Evolutionary conservation across 2,797 vertebrate species (phyloP), one percentile per base, ranked within the genome.

Genomic region (Pangasius krempfi): DNA sequence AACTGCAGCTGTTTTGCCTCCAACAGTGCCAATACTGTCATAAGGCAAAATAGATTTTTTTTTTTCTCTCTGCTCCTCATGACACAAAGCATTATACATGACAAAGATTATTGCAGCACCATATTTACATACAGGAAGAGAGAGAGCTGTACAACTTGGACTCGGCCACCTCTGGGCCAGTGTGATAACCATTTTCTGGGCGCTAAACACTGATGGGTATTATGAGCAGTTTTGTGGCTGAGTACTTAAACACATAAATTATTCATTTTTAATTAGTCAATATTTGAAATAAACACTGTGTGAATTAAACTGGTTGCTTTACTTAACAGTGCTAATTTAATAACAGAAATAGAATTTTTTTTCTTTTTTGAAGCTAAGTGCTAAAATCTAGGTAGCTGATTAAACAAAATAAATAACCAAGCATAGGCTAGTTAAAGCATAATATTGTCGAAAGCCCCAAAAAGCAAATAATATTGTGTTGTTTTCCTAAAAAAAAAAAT

Each of bases 1-100:
- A 73, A 82, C 37, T 30, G 44, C 78, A 79, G 78, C 79, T 83
- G 44, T 76, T 86, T 47, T 66, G 88, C 68, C 76, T 86, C 85
- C 13, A 20, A 83, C 54, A 18, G 44, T 47, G 56, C 44, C 58
- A 30, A 37, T 40, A 30, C 66, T 16, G 78, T 83, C 78, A 64
- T 44, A 75, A 73, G 22, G 40, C 60, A 40, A 52, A n/a, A 76
- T 76, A 64, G 44, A 85, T 86, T 81, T 82, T 88, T 78, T 84
- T 58, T 52, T 13, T 37, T 37, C 81, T 47, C 54, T 64, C 56
- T 8, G 4, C 58, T 54, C 56, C 22, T 84, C 56, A 47, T 54
- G 33, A 82, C 68, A 54, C 22, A 64, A 64, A 88, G 60, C 84
- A 73, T 86, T 33, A 86, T 85, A 75, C 84, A 70, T 66, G 40